A percentile compares a stretch with the other conserved stretches of the same genome.
These are phyloP conservation scores for Poecilobothrus nobilitatus DNA, from an alignment of 2,888 invertebrate species.

Conservation along the genomic window DNA sequence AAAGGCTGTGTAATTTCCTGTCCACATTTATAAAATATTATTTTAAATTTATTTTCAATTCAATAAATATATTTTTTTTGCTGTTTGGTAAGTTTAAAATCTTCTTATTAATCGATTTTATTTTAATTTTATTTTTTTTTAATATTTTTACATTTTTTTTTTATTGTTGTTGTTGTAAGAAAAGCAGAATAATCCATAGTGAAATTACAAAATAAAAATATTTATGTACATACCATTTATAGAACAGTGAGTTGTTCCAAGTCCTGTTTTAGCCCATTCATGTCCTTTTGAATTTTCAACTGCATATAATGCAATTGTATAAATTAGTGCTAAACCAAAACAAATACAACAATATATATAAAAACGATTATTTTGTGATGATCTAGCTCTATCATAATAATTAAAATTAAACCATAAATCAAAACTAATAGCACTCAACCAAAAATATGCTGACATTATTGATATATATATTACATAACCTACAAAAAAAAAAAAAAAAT, in stretches of 20 bases:
- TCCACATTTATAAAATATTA: no score
- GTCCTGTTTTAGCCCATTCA: not conserved
- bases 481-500: constrained; percentile 12
- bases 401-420: constrained; percentile 63
- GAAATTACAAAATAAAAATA: no score
- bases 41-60: no score
- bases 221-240: not conserved
- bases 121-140: no score
- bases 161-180: no score
- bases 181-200: no score
- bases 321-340: not conserved
- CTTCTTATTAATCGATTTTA: no score
- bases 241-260: not conserved
- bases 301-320: not conserved
- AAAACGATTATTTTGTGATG: constrained; percentile 27
- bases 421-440: constrained; percentile 80
- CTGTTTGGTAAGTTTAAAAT: no score
- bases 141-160: no score
- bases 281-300: not conserved
- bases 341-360: not conserved
- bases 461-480: constrained; percentile 66
- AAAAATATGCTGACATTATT: constrained; percentile 73
- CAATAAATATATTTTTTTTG: no score
- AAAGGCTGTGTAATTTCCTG: no score
- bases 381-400: not conserved